A percentile compares a stretch with the other conserved stretches of the same genome.
Evolutionary conservation across 2,888 invertebrate species (phyloP).

Genomic region (Pyrocoelia pectoralis): DNA sequence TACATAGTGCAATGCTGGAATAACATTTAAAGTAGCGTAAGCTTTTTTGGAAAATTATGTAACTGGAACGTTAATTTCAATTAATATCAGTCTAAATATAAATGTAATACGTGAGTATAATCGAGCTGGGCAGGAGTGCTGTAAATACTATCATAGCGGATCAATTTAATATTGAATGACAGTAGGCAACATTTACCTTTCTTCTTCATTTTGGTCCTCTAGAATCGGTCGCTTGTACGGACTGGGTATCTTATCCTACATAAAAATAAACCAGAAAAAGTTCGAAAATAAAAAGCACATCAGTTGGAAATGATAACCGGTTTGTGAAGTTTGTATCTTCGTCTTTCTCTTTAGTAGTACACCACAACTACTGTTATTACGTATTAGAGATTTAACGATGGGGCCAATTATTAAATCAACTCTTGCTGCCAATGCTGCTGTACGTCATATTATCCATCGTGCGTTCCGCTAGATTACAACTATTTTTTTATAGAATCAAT

Average conservation of each 20-base stretch:
- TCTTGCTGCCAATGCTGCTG: slow-evolving; percentile 21
- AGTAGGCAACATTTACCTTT: slow-evolving; percentile 40
- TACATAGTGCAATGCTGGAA: neutral
- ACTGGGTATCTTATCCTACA: slow-evolving; percentile 53
- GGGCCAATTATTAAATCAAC: slow-evolving; percentile 39
- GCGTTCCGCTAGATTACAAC: neutral
- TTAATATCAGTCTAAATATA: slow-evolving; percentile 25
- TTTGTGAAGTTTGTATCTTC: slow-evolving; percentile 52
- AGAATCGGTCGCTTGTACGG: slow-evolving; percentile 54
- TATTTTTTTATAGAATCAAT: neutral
- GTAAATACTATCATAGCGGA: slow-evolving; percentile 51
- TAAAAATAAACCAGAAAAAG: slow-evolving; percentile 54
- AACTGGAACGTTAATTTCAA: slow-evolving; percentile 24
- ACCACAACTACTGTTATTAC: slow-evolving; percentile 57
- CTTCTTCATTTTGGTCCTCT: slow-evolving; percentile 46
- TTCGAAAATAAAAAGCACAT: slow-evolving; percentile 58
- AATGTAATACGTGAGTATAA: slow-evolving; percentile 26
- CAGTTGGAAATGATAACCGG: slow-evolving; percentile 60
- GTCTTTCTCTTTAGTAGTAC: slow-evolving; percentile 56
- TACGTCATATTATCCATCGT: neutral
- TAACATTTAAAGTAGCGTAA: neutral
- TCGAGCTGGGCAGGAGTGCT: slow-evolving; percentile 46
- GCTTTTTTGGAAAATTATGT: slow-evolving; percentile 22
- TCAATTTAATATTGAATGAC: slow-evolving; percentile 44
- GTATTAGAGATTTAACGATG: slow-evolving; percentile 57